Conservation (phyloP, 2,797 vertebrate genomes). For the Loris lydekkerianus region DNA sequence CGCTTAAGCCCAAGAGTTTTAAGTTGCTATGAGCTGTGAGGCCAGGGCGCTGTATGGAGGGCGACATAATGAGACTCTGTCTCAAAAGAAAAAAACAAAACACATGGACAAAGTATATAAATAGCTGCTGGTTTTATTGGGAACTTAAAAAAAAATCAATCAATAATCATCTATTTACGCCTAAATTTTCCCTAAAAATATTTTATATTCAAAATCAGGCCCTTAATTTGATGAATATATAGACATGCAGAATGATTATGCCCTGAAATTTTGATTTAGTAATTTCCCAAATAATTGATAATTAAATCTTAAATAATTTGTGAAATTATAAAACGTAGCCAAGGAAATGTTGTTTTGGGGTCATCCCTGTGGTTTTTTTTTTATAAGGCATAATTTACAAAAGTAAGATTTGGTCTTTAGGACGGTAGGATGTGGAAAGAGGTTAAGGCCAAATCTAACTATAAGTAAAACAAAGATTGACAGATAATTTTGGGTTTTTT, state of each 20-base stretch:
- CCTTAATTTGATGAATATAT: neutral
- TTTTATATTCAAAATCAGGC: neutral
- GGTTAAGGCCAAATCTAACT: neutral
- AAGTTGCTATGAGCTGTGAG: no score
- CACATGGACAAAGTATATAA: neutral
- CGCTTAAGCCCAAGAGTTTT: no score
- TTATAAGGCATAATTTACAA: neutral
- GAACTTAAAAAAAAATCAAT: neutral
- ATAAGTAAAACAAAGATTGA: neutral
- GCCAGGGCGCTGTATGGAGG: no score
- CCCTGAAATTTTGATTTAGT: slow-evolving; percentile 34
- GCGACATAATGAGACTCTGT: no score
- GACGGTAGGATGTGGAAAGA: neutral
- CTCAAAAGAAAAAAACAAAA: neutral
- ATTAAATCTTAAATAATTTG: slow-evolving; percentile 35
- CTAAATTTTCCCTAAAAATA: neutral
- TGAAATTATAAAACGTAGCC: slow-evolving; percentile 23
- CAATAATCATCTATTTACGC: neutral
- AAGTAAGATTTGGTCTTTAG: neutral
- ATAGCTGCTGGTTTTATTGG: neutral
- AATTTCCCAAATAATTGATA: slow-evolving; percentile 14
- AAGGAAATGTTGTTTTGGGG: neutral
- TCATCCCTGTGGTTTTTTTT: neutral
- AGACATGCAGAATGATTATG: neutral
- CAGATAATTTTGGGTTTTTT: slow-evolving; percentile 68